Percentiles rank a stretch among this genome's conserved stretches.
These are phyloP conservation scores for Petroica traversi DNA, from an alignment of 2,113 vertebrate genomes.

Conservation along the genomic window DNA sequence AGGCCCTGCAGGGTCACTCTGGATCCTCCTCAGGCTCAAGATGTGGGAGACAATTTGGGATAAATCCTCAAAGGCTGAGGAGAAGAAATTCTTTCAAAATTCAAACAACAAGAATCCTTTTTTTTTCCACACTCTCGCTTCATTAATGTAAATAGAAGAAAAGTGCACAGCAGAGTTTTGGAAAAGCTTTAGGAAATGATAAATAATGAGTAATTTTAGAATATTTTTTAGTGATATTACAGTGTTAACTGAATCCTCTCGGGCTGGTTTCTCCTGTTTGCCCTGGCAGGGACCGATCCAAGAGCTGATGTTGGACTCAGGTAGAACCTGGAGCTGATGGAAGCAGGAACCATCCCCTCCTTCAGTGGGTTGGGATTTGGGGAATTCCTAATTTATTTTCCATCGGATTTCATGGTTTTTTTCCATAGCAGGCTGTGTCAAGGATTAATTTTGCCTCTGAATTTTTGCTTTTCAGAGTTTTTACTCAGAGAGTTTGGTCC, in stretches of 20 bases:
- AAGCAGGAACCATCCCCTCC: background rate
- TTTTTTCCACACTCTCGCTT: background rate
- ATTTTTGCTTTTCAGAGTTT: background rate
- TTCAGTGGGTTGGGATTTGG: background rate
- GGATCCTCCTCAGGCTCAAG: background rate
- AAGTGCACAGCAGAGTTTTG: rapidly evolving
- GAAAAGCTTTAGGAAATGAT: background rate
- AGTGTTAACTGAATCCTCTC: rapidly evolving
- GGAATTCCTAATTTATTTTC: background rate
- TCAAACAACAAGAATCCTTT: background rate
- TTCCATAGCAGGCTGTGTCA: background rate
- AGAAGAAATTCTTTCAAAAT: background rate
- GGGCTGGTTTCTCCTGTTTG: background rate
- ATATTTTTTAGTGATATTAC: background rate
- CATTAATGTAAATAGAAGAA: background rate
- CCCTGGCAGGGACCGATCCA: background rate
- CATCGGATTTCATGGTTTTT: no score
- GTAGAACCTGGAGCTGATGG: background rate
- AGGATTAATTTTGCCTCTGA: background rate
- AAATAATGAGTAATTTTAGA: background rate
- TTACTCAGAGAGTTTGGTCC: background rate
- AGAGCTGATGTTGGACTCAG: background rate
- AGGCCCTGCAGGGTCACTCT: background rate
- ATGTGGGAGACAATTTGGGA: conserved; percentile 59
- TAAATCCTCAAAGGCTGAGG: background rate